Evolutionary conservation across 1,140 invertebrate genomes (phyloP), one percentile per base, ranked within the genome.

Genomic region (Cherax quadricarinatus): DNA sequence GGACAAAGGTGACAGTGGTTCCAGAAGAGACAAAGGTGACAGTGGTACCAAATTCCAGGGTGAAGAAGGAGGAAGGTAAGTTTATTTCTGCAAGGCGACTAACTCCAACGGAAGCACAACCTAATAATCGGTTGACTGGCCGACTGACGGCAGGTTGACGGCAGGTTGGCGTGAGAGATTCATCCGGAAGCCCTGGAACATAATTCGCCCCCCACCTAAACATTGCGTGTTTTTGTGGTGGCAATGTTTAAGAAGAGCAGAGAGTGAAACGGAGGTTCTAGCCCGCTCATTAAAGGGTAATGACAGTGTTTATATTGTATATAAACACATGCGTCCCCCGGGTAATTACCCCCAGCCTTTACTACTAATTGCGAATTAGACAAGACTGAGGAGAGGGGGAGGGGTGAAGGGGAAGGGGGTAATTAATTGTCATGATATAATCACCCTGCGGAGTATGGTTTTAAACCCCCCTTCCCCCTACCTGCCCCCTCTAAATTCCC

Each of bases 221-320:
- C 60, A 70, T 48, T 30, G 83, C 70, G 83, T 85, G 83, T 85
- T 85, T 85, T 85, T 85, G 66, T 53, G 48, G 12, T n/a, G 24
- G 49, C 21, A 60, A 70, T 85, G 83, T 85, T 85, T 85, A 66
- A 70, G 83, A 85, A 70, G 83, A 62, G 83, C 30, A n/a, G 62
- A 84, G 60, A 85, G 66, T 70, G 21, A 57, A 57, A 57, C 6
- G 60, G 60, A 30, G 83, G 83, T 62, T 85, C 21, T 30, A 70
- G 12, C 9, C 18, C 60, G 24, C 30, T 21, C 48, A 85, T 48
- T 62, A 70, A n/a, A 18, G 83, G 48, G 21, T 85, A 85, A 85
- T 85, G 60, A 18, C 48, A 48, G 41, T 85, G 30, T 85, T 85
- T 85, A 85, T 85, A 85, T 85, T 85, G 83, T 70, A 70, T 85